Conservation (phyloP, 2,888 invertebrate species). For the Linyphia triangularis region DNA sequence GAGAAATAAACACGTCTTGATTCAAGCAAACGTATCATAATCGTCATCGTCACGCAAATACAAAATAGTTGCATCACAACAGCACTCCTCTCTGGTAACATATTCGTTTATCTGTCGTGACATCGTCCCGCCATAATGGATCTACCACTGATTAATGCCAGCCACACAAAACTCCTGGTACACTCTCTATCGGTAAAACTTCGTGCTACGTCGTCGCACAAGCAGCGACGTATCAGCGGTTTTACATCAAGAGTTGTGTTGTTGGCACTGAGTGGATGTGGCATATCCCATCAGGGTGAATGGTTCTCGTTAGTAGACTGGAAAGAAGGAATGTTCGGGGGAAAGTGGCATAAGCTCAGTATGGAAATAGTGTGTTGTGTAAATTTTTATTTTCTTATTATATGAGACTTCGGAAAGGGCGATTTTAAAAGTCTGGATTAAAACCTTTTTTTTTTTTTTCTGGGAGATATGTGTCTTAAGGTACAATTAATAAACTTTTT, state of each 20-base stretch:
- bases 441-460: no score
- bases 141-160: conserved; percentile 48
- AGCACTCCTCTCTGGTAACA: conserved; percentile 4
- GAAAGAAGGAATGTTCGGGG: not conserved
- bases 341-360: conserved; percentile 9
- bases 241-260: conserved; percentile 33
- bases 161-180: conserved; percentile 20
- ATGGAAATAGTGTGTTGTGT: not conserved
- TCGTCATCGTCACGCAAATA: conserved; percentile 6
- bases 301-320: conserved; percentile 28
- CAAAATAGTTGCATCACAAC: conserved; percentile 14
- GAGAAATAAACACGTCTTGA: not conserved
- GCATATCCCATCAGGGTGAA: conserved; percentile 38
- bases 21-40: not conserved
- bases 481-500: no score
- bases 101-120: conserved; percentile 50
- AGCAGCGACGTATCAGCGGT: conserved; percentile 24
- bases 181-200: conserved; percentile 49
- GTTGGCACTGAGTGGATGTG: conserved; percentile 38
- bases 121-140: conserved; percentile 30
- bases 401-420: no score
- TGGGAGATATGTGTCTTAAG: no score
- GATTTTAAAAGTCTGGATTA: no score
- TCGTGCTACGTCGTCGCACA: not conserved
- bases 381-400: no score